A percentile compares a stretch with the other conserved stretches of the same genome.
These are phyloP conservation scores for Alexandromys oeconomus DNA, from an alignment of 2,797 vertebrate species.

Conservation along the genomic window DNA sequence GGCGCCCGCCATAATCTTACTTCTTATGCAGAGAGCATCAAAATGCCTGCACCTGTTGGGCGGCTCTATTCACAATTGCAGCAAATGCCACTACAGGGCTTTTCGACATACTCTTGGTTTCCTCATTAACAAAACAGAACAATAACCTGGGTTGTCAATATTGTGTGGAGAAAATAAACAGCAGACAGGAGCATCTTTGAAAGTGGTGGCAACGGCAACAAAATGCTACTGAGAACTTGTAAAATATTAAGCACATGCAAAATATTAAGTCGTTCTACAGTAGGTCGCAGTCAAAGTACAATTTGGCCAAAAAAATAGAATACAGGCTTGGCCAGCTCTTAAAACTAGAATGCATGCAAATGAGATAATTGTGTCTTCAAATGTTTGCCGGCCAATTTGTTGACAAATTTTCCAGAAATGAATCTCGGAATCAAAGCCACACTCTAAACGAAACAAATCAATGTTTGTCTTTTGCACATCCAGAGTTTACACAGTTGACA, in stretches of 20 bases:
- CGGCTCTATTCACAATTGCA: not conserved
- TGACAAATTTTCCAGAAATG: slow-evolving; percentile 31
- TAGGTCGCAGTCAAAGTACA: not conserved
- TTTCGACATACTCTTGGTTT: not conserved
- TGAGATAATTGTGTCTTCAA: slow-evolving; percentile 46
- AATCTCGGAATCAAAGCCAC: not conserved
- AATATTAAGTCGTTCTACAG: not conserved
- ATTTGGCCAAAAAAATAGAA: not conserved
- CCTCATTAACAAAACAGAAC: not conserved
- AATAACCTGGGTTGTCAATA: not conserved
- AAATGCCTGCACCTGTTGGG: not conserved
- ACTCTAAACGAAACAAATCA: not conserved
- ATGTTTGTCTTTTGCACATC: not conserved
- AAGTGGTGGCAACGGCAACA: not conserved
- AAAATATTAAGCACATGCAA: slow-evolving; percentile 35
- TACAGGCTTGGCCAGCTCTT: not conserved
- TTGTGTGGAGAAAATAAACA: not conserved
- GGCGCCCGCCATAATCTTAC: not conserved
- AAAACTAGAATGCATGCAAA: not conserved
- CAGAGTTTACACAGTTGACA: slow-evolving; percentile 33
- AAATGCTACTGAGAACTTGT: not conserved
- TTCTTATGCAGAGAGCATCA: not conserved
- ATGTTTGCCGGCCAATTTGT: slow-evolving; percentile 33
- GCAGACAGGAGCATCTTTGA: not conserved
- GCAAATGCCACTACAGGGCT: not conserved